Percentiles rank a stretch among this genome's conserved stretches.
These are phyloP conservation scores for Apostichopus parvimensis DNA, from an alignment of 35 echinoderm and acorn worm species.

Conservation along the genomic window DNA sequence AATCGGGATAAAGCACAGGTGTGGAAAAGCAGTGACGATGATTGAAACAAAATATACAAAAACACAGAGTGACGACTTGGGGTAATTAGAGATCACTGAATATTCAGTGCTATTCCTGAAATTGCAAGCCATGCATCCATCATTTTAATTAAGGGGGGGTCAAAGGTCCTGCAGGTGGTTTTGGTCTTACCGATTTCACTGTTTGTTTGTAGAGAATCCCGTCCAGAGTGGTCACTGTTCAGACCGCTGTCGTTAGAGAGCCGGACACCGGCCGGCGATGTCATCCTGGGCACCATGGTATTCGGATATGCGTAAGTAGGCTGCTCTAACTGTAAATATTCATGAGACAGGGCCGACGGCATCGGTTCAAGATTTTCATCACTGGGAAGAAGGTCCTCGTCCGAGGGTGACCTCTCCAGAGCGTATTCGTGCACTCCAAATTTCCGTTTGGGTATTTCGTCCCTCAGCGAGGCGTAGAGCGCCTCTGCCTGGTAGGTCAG, in stretches of 20 bases:
- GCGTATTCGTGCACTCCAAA: conserved; percentile 59
- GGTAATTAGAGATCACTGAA: too few species aligned
- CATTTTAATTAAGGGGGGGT: not conserved
- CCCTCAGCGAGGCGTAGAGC: conserved; percentile 43
- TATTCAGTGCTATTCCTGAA: too few species aligned
- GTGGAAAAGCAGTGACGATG: too few species aligned
- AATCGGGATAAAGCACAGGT: too few species aligned
- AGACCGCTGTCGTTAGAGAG: conserved; percentile 52
- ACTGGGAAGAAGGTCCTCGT: not conserved
- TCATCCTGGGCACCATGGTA: not conserved
- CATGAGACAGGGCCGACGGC: conserved; percentile 14
- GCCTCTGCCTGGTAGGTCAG: conserved; percentile 24
- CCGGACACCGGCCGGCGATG: not conserved
- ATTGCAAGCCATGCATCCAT: not conserved
- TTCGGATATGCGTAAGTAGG: not conserved
- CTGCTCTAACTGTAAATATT: conserved; percentile 42
- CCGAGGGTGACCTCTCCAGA: conserved; percentile 2
- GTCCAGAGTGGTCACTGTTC: conserved; percentile 24
- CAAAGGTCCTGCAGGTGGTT: not conserved
- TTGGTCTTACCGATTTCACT: not conserved
- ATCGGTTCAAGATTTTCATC: not conserved
- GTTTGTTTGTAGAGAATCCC: not conserved
- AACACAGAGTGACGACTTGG: too few species aligned
- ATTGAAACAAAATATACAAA: too few species aligned
- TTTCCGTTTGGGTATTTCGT: conserved; percentile 49